These are phyloP conservation scores for Drosophila paramelanica DNA, from an alignment of 2,888 invertebrate species.

Conservation along the genomic window DNA sequence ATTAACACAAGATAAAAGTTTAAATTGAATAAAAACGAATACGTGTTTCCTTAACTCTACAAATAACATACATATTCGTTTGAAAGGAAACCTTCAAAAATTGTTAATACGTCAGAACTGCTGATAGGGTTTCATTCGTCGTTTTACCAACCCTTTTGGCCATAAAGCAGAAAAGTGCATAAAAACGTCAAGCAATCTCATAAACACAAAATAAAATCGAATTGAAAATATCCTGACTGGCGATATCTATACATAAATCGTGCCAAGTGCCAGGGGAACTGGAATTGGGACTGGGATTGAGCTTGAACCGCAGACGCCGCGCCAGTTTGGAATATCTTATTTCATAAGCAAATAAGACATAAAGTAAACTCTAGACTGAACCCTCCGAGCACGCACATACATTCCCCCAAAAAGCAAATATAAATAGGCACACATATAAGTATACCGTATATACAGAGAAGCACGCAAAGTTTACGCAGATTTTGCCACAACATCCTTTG, in stretches of 20 bases:
- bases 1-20: not conserved
- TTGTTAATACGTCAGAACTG: constrained; percentile 26
- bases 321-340: constrained; percentile 69
- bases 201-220: constrained; percentile 80
- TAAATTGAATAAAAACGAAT: not conserved
- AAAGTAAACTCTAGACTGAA: constrained; percentile 63
- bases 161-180: constrained; percentile 65
- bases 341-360: constrained; percentile 81
- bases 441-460: constrained; percentile 11
- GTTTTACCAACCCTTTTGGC: constrained; percentile 51
- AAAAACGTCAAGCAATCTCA: constrained; percentile 76
- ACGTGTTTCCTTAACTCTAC: not conserved
- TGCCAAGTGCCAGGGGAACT: constrained; percentile 16
- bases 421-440: constrained; percentile 30
- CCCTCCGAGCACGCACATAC: constrained; percentile 46
- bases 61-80: constrained; percentile 36
- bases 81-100: constrained; percentile 21
- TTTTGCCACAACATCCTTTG: constrained; percentile 70
- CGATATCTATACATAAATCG: constrained; percentile 66
- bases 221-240: constrained; percentile 35
- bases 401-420: constrained; percentile 45
- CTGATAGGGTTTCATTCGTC: constrained; percentile 19
- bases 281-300: constrained; percentile 20
- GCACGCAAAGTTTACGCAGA: constrained; percentile 75
- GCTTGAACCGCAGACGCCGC: constrained; percentile 31